A percentile compares a stretch with the other conserved stretches of the same genome.
Evolutionary conservation across 2,888 invertebrate species (phyloP).

Genomic region (Caenorhabditis sp.): DNA sequence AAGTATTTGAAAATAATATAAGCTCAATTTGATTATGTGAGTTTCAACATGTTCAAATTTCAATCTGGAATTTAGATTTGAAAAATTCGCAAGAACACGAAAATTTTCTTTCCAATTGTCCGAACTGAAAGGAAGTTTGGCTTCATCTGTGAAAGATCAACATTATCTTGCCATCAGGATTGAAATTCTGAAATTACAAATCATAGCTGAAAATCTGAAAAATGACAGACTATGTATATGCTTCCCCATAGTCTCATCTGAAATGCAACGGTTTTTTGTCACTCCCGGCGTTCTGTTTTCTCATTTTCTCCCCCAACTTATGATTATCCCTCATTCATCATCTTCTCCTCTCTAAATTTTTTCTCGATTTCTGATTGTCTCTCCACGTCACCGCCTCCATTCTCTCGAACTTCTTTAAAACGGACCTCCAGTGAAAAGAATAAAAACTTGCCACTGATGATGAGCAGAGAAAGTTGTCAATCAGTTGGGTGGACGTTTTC

Average conservation of each 20-base stretch:
- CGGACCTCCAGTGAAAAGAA: conserved; percentile 25
- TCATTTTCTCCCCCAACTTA: not conserved
- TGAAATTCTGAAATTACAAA: too few relatives aligned
- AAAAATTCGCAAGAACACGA: too few relatives aligned
- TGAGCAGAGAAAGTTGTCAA: conserved; percentile 36
- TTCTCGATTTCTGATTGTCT: conserved; percentile 6
- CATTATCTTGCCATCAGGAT: too few relatives aligned
- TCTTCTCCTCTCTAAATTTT: not conserved
- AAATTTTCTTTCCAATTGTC: too few relatives aligned
- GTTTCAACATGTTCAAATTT: too few relatives aligned
- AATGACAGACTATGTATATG: not conserved
- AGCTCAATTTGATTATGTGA: too few relatives aligned
- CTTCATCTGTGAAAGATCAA: too few relatives aligned
- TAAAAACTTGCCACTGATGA: conserved; percentile 12
- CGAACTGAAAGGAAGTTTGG: too few relatives aligned
- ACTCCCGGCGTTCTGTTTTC: not conserved
- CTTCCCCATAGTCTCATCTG: not conserved
- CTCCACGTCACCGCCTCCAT: not conserved
- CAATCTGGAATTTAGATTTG: too few relatives aligned
- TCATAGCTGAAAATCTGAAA: too few relatives aligned
- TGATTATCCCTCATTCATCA: conserved; percentile 11
- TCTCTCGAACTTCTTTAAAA: conserved; percentile 10
- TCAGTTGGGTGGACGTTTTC: conserved; percentile 49
- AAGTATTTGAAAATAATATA: too few relatives aligned
- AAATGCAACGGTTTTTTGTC: conserved; percentile 12